These are phyloP conservation scores for Cyrtonyx montezumae DNA, from an alignment of 2,113 vertebrate species.

Conservation along the genomic window DNA sequence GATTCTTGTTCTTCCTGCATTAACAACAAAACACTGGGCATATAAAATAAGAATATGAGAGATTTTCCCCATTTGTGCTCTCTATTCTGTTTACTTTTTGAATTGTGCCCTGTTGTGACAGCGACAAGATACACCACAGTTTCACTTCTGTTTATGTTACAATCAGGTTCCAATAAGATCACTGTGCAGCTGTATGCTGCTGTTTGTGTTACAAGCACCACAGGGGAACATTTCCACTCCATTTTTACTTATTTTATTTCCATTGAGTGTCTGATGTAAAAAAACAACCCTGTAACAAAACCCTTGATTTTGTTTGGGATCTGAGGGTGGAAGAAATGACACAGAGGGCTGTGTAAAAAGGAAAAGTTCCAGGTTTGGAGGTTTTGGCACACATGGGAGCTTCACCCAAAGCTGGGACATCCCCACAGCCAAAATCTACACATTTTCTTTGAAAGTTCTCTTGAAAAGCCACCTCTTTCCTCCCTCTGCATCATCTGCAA, in stretches of 20 bases:
- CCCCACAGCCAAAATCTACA: background rate
- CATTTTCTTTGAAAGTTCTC: background rate
- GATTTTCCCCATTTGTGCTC: background rate
- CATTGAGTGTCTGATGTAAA: background rate
- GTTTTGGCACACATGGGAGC: background rate
- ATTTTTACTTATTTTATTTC: background rate
- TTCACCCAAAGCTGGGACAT: background rate
- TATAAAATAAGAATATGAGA: background rate
- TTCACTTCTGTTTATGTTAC: background rate
- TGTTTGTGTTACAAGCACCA: background rate
- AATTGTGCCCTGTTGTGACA: background rate
- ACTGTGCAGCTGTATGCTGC: background rate
- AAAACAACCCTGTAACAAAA: background rate
- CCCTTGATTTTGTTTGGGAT: accelerated
- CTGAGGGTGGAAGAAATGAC: background rate
- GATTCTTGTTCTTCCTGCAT: conserved; percentile 4
- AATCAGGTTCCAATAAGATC: background rate
- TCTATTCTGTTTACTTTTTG: background rate
- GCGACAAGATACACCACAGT: background rate
- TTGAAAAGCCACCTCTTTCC: background rate
- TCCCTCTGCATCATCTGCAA: background rate
- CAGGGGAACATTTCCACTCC: background rate
- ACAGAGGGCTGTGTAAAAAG: background rate
- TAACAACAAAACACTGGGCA: background rate
- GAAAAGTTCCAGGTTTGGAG: background rate